Evolutionary conservation across 1,140 invertebrate genomes (phyloP).

Genomic region (Cataglyphis hispanica): DNA sequence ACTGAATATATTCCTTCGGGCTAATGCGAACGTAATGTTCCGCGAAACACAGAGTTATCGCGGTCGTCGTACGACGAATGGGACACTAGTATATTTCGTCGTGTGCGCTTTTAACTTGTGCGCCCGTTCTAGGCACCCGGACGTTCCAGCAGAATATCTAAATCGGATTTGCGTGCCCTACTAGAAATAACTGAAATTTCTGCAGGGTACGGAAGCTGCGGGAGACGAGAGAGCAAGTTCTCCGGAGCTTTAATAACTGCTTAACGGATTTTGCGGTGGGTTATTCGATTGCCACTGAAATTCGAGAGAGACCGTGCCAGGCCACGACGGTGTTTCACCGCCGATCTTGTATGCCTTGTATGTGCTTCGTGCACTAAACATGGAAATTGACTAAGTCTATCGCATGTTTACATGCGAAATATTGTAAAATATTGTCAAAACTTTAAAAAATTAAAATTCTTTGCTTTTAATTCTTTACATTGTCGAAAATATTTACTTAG

Average conservation of each 20-base stretch:
- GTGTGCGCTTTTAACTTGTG: slow-evolving; percentile 43
- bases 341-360: neutral
- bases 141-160: slow-evolving; percentile 51
- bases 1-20: slow-evolving; percentile 49
- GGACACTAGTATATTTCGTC: slow-evolving; percentile 28
- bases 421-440: slow-evolving; percentile 29
- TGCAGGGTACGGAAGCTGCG: slow-evolving; percentile 21
- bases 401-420: slow-evolving; percentile 10
- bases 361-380: neutral
- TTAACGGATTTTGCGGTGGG: slow-evolving; percentile 54
- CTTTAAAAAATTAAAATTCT: slow-evolving; percentile 21
- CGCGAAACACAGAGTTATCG: slow-evolving; percentile 64
- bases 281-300: slow-evolving; percentile 63
- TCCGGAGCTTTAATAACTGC: slow-evolving; percentile 60
- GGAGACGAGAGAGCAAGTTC: slow-evolving; percentile 56
- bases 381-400: neutral
- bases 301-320: slow-evolving; percentile 21
- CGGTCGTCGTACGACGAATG: slow-evolving; percentile 48
- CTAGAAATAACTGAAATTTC: slow-evolving; percentile 66
- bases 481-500: neutral
- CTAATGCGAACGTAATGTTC: slow-evolving; percentile 66
- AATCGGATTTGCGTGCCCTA: slow-evolving; percentile 63
- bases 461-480: neutral
- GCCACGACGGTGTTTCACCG: slow-evolving; percentile 31
- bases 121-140: slow-evolving; percentile 6